These are phyloP conservation scores for Microcebus griseorufus DNA, from an alignment of 2,113 vertebrate species.

Conservation along the genomic window DNA sequence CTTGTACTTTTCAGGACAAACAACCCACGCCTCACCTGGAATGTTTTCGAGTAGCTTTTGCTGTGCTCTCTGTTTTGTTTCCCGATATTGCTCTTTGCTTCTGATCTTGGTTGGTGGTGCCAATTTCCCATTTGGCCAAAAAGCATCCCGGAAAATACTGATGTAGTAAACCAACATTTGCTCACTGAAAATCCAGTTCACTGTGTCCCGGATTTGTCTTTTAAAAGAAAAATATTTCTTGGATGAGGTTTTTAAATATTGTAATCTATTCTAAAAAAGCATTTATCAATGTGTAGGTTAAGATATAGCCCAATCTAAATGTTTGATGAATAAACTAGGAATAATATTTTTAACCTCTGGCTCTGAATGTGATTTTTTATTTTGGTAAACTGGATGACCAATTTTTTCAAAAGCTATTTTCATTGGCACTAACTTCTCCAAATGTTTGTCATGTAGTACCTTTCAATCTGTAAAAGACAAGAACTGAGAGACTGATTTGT, in stretches of 20 bases:
- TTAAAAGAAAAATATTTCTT: constrained; percentile 60
- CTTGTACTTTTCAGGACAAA: neutral
- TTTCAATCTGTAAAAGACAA: neutral
- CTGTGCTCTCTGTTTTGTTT: constrained; percentile 95
- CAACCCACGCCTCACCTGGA: constrained; percentile 89
- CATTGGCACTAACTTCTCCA: neutral
- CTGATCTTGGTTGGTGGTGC: constrained; percentile 87
- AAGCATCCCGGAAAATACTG: constrained; percentile 93
- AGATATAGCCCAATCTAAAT: neutral
- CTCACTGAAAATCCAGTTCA: constrained; percentile 98
- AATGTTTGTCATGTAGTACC: neutral
- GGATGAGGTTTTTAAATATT: neutral
- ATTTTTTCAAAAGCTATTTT: neutral
- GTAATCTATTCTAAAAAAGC: constrained; percentile 18
- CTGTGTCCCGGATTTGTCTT: constrained; percentile 98
- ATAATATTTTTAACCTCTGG: constrained; percentile 34
- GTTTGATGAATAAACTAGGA: constrained; percentile 20
- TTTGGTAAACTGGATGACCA: neutral
- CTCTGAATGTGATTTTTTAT: neutral
- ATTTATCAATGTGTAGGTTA: neutral
- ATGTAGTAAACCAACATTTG: constrained; percentile 98
- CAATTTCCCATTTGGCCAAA: constrained; percentile 95
- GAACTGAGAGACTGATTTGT: neutral
- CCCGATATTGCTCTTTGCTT: constrained; percentile 88
- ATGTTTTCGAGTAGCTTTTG: constrained; percentile 99